phyloP scores from a whole-genome alignment of 2,113 vertebrate genomes.

The Carassius gibelio region DNA sequence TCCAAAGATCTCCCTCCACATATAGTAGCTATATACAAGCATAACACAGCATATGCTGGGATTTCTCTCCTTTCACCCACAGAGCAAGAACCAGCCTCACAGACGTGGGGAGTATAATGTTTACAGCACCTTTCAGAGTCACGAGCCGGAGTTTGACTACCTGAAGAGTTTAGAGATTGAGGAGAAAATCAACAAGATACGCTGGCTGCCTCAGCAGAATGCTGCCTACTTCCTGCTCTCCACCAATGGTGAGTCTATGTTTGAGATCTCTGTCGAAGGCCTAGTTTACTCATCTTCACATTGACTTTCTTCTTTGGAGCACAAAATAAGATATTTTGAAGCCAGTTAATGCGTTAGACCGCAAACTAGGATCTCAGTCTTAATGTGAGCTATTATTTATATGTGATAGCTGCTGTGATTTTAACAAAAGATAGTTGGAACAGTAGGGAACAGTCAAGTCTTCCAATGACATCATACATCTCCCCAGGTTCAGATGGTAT shows the following conservation, averaged over 20 bases:
- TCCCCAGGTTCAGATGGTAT: conserved; percentile 28
- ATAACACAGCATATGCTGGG: not conserved
- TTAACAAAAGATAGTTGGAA: not conserved
- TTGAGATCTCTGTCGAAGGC: not conserved
- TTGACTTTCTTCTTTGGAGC: not conserved
- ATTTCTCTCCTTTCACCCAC: conserved; percentile 33
- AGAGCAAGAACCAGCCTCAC: conserved; percentile 90
- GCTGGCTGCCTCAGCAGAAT: conserved; percentile 90
- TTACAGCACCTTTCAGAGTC: conserved; percentile 95
- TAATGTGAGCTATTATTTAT: not conserved
- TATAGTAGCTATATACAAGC: not conserved
- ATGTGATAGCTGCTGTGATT: not conserved
- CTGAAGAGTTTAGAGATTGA: conserved; percentile 91
- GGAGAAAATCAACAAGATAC: conserved; percentile 92
- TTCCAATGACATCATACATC: conserved; percentile 2
- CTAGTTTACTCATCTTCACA: not conserved
- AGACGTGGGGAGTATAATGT: conserved; percentile 91
- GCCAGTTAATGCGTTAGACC: not conserved
- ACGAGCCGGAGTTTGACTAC: conserved; percentile 92
- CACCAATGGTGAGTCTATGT: conserved; percentile 79
- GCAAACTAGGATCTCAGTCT: not conserved
- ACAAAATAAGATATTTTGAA: conserved; percentile 5
- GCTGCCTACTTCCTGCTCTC: conserved; percentile 89
- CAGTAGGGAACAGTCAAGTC: not conserved
- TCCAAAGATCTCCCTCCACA: not conserved